These are phyloP conservation scores for Orthonyx spaldingii DNA, from an alignment of 2,113 vertebrate genomes.

Conservation along the genomic window DNA sequence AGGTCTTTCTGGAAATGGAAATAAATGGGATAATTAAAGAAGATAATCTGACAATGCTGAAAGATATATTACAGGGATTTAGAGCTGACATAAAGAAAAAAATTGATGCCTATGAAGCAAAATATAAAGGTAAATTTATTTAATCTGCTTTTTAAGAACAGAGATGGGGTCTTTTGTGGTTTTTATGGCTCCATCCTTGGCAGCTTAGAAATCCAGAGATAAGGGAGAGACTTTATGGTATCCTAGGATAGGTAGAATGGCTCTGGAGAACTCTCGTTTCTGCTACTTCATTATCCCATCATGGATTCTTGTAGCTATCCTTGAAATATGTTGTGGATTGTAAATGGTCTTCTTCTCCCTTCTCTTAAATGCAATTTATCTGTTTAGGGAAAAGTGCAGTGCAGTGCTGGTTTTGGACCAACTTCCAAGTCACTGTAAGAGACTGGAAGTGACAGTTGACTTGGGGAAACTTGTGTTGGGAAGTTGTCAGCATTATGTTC, in stretches of 20 bases:
- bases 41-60: not conserved
- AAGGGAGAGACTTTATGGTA: not conserved
- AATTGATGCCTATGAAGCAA: slow-evolving; percentile 15
- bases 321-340: not conserved
- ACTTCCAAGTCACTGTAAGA: not conserved
- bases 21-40: not conserved
- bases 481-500: not conserved
- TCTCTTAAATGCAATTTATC: not conserved
- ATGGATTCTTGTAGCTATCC: not conserved
- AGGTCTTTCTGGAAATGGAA: slow-evolving; percentile 50
- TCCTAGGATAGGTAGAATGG: not conserved
- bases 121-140: not conserved
- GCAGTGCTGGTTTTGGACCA: not conserved
- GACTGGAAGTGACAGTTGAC: not conserved
- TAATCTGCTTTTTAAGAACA: not conserved
- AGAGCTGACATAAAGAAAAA: slow-evolving; percentile 34
- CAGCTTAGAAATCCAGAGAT: not conserved
- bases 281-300: not conserved
- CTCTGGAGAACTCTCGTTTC: not conserved
- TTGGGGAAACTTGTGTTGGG: not conserved
- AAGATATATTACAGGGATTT: not conserved
- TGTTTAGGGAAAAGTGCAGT: not conserved
- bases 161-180: not conserved
- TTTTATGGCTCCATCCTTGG: not conserved
- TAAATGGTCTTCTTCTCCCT: not conserved